These are phyloP conservation scores for Euura lappo DNA, from an alignment of 1,140 invertebrate genomes.

Conservation along the genomic window DNA sequence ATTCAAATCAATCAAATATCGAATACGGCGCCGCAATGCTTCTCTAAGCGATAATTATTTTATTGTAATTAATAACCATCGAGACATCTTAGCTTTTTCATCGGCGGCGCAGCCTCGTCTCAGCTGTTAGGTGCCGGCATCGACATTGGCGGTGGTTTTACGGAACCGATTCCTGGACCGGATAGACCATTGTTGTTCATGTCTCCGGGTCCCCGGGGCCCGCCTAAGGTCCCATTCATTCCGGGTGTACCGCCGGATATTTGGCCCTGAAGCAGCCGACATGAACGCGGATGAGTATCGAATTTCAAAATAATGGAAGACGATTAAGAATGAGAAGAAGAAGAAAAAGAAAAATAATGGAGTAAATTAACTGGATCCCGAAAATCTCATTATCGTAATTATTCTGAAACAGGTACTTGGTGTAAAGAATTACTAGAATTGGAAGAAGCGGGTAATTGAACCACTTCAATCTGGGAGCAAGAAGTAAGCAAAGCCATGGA, in stretches of 20 bases:
- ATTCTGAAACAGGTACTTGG: too few relatives aligned
- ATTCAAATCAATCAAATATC: too few relatives aligned
- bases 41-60: too few relatives aligned
- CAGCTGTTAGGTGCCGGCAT: conserved; percentile 60
- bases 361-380: too few relatives aligned
- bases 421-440: too few relatives aligned
- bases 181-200: conserved; percentile 60
- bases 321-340: neutral
- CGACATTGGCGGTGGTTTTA: conserved; percentile 56
- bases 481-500: conserved; percentile 2
- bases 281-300: neutral
- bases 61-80: conserved; percentile 49
- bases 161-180: conserved; percentile 53
- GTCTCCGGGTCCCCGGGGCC: conserved; percentile 53
- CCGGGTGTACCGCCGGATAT: conserved; percentile 50
- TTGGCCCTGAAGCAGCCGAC: conserved; percentile 49
- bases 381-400: neutral
- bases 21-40: too few relatives aligned
- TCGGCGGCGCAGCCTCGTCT: conserved; percentile 54
- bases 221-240: conserved; percentile 49
- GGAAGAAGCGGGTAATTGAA: neutral
- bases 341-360: neutral
- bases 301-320: neutral
- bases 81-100: conserved; percentile 59
- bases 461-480: neutral